phyloP scores from a whole-genome alignment of 2,888 invertebrate species.

The Aphelenchoides bicaudatus region DNA sequence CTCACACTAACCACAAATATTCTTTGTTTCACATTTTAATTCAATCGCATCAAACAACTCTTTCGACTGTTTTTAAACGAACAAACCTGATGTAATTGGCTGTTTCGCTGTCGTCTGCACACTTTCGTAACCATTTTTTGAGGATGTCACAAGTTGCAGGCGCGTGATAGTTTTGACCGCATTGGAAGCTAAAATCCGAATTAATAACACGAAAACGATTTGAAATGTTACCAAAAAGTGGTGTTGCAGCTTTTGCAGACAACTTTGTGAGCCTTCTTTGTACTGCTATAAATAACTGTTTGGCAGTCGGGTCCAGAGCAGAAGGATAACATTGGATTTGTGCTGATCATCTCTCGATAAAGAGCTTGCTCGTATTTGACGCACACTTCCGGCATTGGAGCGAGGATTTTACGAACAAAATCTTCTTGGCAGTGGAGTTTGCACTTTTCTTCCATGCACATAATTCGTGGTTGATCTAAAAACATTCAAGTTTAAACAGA shows the following conservation, averaged over 20 bases:
- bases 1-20: neutral
- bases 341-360: constrained; percentile 92
- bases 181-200: constrained; percentile 65
- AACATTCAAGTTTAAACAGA: neutral
- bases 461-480: constrained; percentile 69
- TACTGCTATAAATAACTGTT: constrained; percentile 70
- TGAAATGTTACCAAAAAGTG: constrained; percentile 85
- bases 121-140: constrained; percentile 96
- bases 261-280: constrained; percentile 78
- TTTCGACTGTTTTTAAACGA: neutral
- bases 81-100: constrained; percentile 84
- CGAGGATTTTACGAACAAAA: constrained; percentile 66
- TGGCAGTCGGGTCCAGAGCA: constrained; percentile 65
- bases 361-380: constrained; percentile 92
- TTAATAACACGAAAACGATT: constrained; percentile 16
- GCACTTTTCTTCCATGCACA: constrained; percentile 94
- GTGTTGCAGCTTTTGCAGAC: constrained; percentile 83
- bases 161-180: constrained; percentile 94
- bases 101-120: constrained; percentile 98
- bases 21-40: neutral
- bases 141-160: constrained; percentile 94
- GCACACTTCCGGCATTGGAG: constrained; percentile 74
- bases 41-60: neutral
- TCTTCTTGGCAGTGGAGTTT: constrained; percentile 77
- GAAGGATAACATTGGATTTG: constrained; percentile 69